These are phyloP conservation scores for Caenorhabditis macrosperma DNA, from an alignment of 2,888 invertebrate genomes.

Conservation along the genomic window DNA sequence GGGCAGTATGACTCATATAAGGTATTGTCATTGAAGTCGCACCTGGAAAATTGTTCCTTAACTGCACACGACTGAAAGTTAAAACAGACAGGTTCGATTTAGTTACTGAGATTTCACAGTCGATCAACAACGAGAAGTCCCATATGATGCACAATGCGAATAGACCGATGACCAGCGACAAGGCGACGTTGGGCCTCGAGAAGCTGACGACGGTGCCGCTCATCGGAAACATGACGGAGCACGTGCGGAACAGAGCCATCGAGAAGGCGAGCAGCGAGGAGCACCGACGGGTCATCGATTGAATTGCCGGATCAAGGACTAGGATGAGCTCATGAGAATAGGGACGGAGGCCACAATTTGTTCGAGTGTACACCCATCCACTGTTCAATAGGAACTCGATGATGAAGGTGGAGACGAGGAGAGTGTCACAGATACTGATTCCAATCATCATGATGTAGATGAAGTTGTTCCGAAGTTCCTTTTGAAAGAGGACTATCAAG, in stretches of 20 bases:
- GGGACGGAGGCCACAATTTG: neutral
- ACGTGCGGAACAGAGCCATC: neutral
- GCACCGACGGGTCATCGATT: neutral
- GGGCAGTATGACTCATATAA: too few species aligned
- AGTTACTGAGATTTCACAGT: too few species aligned
- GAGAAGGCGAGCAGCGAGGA: neutral
- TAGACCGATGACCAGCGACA: neutral
- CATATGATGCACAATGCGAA: too few species aligned
- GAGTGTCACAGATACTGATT: neutral
- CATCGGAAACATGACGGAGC: neutral
- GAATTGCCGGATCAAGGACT: neutral
- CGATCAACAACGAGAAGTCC: too few species aligned
- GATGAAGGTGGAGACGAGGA: neutral
- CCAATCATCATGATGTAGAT: neutral
- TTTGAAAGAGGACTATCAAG: neutral
- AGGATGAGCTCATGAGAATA: neutral
- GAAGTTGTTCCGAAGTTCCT: neutral
- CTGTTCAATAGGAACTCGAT: neutral
- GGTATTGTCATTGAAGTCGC: too few species aligned
- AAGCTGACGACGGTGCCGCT: neutral
- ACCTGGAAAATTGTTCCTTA: too few species aligned
- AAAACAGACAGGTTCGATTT: too few species aligned
- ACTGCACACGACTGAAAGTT: too few species aligned
- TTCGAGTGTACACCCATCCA: neutral
- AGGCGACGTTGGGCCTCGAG: neutral